These are phyloP conservation scores for Mayetiola destructor DNA, from an alignment of 2,888 invertebrate species.

Conservation along the genomic window DNA sequence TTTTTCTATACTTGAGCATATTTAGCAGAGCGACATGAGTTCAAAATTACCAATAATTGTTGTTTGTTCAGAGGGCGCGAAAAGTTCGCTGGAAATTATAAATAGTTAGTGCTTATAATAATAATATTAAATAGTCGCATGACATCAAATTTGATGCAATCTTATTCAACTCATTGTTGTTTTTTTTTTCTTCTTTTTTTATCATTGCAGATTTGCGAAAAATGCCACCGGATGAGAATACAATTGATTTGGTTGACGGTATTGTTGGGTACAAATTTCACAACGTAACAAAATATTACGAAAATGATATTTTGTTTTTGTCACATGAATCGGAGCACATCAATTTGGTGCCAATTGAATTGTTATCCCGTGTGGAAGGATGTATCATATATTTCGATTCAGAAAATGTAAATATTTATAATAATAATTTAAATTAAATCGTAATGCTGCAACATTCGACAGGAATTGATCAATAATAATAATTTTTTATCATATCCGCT, in stretches of 20 bases:
- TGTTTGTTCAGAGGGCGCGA: conserved; percentile 10
- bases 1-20: no score
- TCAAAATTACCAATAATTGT: conserved; percentile 14
- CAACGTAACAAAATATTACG: conserved; percentile 24
- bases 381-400: conserved; percentile 24
- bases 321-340: conserved; percentile 20
- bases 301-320: conserved; percentile 21
- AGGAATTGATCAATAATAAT: neutral
- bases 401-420: conserved; percentile 20
- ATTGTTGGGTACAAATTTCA: conserved; percentile 22
- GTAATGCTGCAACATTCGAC: neutral
- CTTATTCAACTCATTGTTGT: neutral
- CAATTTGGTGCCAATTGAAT: conserved; percentile 19
- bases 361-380: conserved; percentile 21
- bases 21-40: conserved; percentile 15
- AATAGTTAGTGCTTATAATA: conserved; percentile 9
- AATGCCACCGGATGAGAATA: conserved; percentile 9
- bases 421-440: neutral
- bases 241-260: conserved; percentile 13
- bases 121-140: neutral
- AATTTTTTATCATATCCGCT: conserved; percentile 6
- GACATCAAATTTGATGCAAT: neutral
- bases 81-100: conserved; percentile 15
- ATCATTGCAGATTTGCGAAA: conserved; percentile 16
- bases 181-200: neutral